Conservation (phyloP, 2,113 vertebrate genomes). For the Oophaga pumilio region DNA sequence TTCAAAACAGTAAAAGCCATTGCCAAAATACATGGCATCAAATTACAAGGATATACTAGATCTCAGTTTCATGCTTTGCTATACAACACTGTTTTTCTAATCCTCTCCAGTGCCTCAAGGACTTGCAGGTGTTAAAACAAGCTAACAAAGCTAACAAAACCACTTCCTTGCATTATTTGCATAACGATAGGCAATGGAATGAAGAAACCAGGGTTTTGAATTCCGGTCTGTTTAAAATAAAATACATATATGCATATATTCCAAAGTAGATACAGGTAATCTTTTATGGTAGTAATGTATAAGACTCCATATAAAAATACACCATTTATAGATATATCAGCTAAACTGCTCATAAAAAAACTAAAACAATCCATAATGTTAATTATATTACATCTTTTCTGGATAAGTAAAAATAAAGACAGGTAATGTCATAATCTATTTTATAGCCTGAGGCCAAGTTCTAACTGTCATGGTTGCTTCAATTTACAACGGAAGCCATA, state of each 20-base stretch:
- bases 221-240: background rate
- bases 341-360: background rate
- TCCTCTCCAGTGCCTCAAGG: slow-evolving; percentile 15
- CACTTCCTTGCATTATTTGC: slow-evolving; percentile 4
- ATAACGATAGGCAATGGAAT: background rate
- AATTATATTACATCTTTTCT: background rate
- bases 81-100: slow-evolving; percentile 22
- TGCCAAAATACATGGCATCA: background rate
- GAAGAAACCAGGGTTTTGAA: background rate
- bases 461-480: too few relatives aligned
- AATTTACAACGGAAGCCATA: too few relatives aligned
- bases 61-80: slow-evolving; percentile 3
- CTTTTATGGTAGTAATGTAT: background rate
- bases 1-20: background rate
- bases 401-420: too few relatives aligned
- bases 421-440: too few relatives aligned
- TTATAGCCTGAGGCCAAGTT: too few relatives aligned
- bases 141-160: slow-evolving; percentile 2
- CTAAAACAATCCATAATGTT: background rate
- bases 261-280: background rate
- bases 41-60: background rate
- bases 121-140: slow-evolving; percentile 30
- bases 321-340: background rate
- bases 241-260: background rate
- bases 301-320: background rate